These are phyloP conservation scores for Heteromormyrus szaboi DNA, from an alignment of 2,797 vertebrate species.

Conservation along the genomic window DNA sequence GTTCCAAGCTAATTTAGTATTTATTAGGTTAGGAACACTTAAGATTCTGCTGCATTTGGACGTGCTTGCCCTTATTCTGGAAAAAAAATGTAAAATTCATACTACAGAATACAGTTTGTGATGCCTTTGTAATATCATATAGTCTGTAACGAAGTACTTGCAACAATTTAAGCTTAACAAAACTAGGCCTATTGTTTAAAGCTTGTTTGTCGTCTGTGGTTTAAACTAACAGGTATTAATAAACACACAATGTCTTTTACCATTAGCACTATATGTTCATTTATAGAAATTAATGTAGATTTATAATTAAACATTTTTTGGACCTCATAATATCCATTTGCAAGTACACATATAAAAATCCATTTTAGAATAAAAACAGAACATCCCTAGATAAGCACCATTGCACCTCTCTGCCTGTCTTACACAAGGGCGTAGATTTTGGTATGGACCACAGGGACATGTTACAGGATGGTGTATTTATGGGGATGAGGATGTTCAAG, in stretches of 20 bases:
- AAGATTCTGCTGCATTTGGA: neutral
- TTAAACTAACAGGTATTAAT: neutral
- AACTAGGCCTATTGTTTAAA: neutral
- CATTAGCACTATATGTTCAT: neutral
- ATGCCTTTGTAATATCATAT: neutral
- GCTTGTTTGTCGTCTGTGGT: neutral
- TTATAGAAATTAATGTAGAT: neutral
- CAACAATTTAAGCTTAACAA: neutral
- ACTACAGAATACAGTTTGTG: neutral
- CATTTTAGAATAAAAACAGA: neutral
- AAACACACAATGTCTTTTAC: neutral
- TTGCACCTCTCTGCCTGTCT: neutral
- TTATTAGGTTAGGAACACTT: neutral
- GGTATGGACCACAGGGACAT: neutral
- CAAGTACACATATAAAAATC: neutral
- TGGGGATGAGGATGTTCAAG: neutral
- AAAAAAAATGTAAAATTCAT: neutral
- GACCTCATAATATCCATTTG: neutral
- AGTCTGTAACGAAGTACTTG: neutral
- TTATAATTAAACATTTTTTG: neutral
- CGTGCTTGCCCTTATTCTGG: neutral
- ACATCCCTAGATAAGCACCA: neutral
- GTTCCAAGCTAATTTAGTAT: neutral
- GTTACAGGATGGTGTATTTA: neutral
- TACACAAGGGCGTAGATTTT: neutral